Percentiles rank a stretch among this genome's conserved stretches.
Evolutionary conservation across 2,888 invertebrate species (phyloP).

Genomic region (Theretra japonica): DNA sequence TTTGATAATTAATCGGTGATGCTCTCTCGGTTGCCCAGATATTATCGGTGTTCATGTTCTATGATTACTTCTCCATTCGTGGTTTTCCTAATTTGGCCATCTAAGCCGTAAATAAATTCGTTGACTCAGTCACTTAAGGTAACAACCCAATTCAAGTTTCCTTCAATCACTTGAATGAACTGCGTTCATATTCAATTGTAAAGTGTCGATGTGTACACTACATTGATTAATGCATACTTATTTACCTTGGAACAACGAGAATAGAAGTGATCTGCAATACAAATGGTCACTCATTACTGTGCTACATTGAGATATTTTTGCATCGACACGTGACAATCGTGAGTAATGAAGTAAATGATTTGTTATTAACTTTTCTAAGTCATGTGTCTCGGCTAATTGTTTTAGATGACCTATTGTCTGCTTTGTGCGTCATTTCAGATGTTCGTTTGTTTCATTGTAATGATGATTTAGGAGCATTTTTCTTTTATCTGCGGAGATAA

Average conservation of each 20-base stretch:
- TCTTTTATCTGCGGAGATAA: neutral
- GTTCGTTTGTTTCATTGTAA: neutral
- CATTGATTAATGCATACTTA: conserved; percentile 20
- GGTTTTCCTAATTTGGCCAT: no score
- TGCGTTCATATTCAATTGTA: neutral
- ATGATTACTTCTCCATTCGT: no score
- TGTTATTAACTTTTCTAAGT: conserved; percentile 8
- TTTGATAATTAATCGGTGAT: no score
- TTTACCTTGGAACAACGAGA: conserved; percentile 14
- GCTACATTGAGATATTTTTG: conserved; percentile 10
- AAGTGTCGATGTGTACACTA: neutral
- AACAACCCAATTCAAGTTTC: neutral
- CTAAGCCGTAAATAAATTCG: neutral
- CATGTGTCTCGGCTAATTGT: neutral
- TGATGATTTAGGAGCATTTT: neutral
- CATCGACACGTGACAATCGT: conserved; percentile 16
- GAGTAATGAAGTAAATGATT: conserved; percentile 14
- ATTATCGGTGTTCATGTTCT: no score
- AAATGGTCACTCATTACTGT: conserved; percentile 25
- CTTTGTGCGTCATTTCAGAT: neutral
- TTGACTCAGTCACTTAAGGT: neutral
- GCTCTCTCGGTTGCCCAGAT: no score
- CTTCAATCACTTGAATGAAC: conserved; percentile 1
- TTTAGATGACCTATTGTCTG: neutral
- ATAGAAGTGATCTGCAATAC: conserved; percentile 29